Base-by-base conservation (phyloP, 2,797 vertebrate genomes). In the Chelon labrosus region DNA sequence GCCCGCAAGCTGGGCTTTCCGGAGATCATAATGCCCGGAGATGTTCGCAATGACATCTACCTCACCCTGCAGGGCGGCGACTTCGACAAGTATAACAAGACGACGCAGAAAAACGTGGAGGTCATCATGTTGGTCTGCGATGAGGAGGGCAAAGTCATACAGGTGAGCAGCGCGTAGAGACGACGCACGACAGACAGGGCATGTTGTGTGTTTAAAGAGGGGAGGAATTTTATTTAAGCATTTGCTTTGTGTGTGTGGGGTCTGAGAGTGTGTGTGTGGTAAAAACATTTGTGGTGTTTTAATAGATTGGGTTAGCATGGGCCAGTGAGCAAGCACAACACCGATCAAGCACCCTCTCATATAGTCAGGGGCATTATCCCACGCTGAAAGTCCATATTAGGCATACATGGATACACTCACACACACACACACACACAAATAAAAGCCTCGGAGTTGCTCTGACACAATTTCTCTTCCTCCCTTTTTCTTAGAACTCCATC, bases 21-120 rank as follows among this genome's bases (percentile, higher is more conserved):
- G 0, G 97, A 99, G 93, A 99, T 99, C 88, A 99, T 99, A 70
- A 99, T 99, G 98, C 98, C 98, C 49, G 98, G 98, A 35, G 98
- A 99, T 72, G 94, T 99, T 67, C 96, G 98, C 77, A 99, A 99
- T n/a, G 98, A 99, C 90, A 99, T 99, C 88, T 99, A 99, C 87
- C 94, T 99, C 72, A 99, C 96, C 7, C 73, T 99, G 73, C 82
- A 96, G 47, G 91, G 94, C 0, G 98, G 98, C 19, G 98, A 99
- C 93, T 98, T 98, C 42, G 98, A 99, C 94, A 98, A 97, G 75
- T 98, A 97, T 94, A 99, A 97, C 91, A 99, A 98, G 94, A 98
- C 98, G 13, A 97, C 96, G 0, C 98, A 99, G 89, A 98, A 98
- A 85, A 99, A 98, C 0, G 96, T 99, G 74, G 98, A 98, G 92